Evolutionary conservation across 2,797 vertebrate genomes (phyloP).

Genomic region (Zenarchopterus dispar): DNA sequence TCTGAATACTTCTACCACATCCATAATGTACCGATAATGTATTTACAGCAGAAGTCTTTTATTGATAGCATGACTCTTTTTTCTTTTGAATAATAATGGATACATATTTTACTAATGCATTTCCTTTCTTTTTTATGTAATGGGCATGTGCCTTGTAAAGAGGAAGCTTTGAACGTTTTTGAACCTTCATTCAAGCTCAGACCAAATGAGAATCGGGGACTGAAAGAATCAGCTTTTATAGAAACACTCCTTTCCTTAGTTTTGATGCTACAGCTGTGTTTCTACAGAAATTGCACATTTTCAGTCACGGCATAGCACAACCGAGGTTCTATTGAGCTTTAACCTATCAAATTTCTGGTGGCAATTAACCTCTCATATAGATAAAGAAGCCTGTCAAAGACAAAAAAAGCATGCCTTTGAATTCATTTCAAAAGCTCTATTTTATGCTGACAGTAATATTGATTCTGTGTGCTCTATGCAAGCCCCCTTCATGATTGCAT

Average conservation of each 20-base stretch:
- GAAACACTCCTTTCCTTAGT: not conserved
- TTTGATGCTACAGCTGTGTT: not conserved
- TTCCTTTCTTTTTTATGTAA: too few species aligned
- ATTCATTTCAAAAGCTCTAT: not conserved
- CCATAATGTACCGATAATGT: too few species aligned
- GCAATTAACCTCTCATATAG: not conserved
- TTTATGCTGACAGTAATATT: constrained; percentile 4
- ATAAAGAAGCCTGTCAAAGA: not conserved
- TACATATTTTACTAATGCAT: not conserved
- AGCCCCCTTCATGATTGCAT: constrained; percentile 24
- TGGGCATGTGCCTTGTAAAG: too few species aligned
- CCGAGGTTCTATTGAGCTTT: constrained; percentile 1
- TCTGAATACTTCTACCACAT: too few species aligned
- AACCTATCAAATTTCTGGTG: not conserved
- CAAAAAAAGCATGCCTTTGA: constrained; percentile 5
- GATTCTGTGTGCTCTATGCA: constrained; percentile 2
- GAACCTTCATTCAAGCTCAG: not conserved
- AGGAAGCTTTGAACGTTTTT: not conserved
- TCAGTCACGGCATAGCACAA: not conserved
- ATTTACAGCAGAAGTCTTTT: too few species aligned
- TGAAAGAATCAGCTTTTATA: not conserved
- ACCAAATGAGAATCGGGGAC: not conserved
- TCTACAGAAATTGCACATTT: not conserved
- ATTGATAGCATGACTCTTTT: too few species aligned
- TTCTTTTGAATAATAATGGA: not conserved